Evolutionary conservation across 2,888 invertebrate species (phyloP), one percentile per base, ranked within the genome.

Genomic region (Lutraria lutraria): DNA sequence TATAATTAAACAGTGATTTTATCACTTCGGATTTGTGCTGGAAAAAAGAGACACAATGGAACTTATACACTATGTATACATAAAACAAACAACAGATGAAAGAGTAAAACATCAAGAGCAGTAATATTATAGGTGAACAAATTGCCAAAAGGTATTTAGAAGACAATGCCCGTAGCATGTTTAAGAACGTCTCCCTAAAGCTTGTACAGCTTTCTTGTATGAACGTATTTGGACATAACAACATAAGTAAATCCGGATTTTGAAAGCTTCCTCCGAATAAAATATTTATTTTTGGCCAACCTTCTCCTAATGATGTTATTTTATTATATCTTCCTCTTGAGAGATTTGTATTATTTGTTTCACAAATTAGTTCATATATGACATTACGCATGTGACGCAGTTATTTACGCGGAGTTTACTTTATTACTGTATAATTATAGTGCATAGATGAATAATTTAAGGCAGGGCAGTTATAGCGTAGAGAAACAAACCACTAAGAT

Each of bases 361-460:
- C 63, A 68, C n/a, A 25, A 68, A 25, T 68, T 10, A n/a, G n/a
- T 68, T 12, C 63, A 68, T 68, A 68, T n/a, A 21, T n/a, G 63
- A 68, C n/a, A 68, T 68, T n/a, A 25, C 63, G n/a, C n/a, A 12
- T 68, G 63, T 34, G 25, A 31, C 34, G 34, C 31, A 76, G 6
- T 76, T 31, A 31, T 15, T 25, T 31, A 76, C 31, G 34, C 19
- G 34, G 34, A 34, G 34, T 76, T 76, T 34, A 34, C 31, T 76
- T 31, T 76, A 76, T 34, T 31, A 21, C 34, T 19, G 6, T 34
- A 76, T 76, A 76, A 76, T 76, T 76, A 76, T 19, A 15, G 34
- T 76, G 13, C 16, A 76, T 76, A 19, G 2, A 34, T 76, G 76
- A 76, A 76, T 76, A 76, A 76, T 76, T 31, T 34, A 76, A 34